A percentile compares a stretch with the other conserved stretches of the same genome.
Evolutionary conservation across 1,140 invertebrate genomes (phyloP).

Genomic region (Camponotus pennsylvanicus): DNA sequence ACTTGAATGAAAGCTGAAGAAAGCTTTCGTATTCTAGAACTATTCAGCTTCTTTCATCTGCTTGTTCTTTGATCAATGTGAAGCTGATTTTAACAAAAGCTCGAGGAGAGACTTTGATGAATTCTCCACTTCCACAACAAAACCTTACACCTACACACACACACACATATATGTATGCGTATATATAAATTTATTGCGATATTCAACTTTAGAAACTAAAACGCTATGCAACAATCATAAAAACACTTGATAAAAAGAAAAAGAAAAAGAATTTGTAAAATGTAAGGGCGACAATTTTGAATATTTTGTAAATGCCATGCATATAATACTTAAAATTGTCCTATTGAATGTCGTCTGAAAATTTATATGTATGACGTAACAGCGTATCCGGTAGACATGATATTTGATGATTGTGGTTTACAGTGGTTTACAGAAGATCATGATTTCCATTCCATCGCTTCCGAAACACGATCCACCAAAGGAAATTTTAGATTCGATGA

Average conservation of each 20-base stretch:
- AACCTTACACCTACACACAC: background rate
- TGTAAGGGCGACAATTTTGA: background rate
- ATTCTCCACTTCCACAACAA: background rate
- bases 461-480: background rate
- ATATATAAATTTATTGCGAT: background rate
- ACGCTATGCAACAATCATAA: background rate
- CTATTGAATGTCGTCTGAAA: background rate
- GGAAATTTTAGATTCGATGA: conserved; percentile 4
- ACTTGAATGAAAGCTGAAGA: conserved; percentile 6
- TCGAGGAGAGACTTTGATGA: background rate
- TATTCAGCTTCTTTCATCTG: conserved; percentile 30
- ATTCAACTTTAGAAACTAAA: conserved; percentile 1
- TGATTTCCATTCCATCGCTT: background rate
- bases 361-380: background rate
- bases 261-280: background rate
- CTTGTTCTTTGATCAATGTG: conserved; percentile 39
- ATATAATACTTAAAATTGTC: background rate
- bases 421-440: background rate
- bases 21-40: conserved; percentile 15
- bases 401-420: background rate
- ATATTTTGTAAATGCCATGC: background rate
- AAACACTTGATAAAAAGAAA: background rate
- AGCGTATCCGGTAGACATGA: background rate
- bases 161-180: too few species aligned
- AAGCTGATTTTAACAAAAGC: conserved; percentile 33